Evolutionary conservation across 1,140 invertebrate genomes (phyloP), one percentile per base, ranked within the genome.

Genomic region (Daktulosphaira vitifoliae): DNA sequence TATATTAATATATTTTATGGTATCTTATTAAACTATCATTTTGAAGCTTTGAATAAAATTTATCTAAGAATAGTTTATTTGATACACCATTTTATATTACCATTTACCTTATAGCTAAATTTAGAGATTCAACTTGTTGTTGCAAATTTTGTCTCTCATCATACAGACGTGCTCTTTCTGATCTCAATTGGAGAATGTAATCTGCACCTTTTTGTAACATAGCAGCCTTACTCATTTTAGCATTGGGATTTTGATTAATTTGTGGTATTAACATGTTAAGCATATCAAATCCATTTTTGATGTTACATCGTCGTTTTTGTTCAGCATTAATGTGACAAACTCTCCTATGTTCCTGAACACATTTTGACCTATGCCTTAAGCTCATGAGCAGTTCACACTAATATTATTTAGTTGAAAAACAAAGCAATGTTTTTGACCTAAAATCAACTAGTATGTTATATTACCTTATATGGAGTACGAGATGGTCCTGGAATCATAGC

Each of bases 161-260:
- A 71, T 91, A 88, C 59, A 96, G 82, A 71, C 90, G 85, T 71
- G 84, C 82, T 68, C 93, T 79, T 74, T 97, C 94, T 16, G 81
- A 74, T 70, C 90, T 88, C 67, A 98, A 77, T 71, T 94, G 89
- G 69, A 87, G 85, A 68, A 97, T 96, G 73, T 96, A 95, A 72
- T 98, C 94, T 5, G 91, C 95, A 68, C 92, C 92, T 77, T 96
- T 96, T 71, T 96, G 92, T 44, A 98, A 76, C 90, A 97, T 94
- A 1, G 92, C 90, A 22, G 95, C 95, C 79, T 98, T 98, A 77
- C 89, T 91, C 67, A 91, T 79, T 84, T 97, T 97, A 1, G 88
- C 83, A 73, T 88, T 92, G 4, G 92, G 88, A 78, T 92, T 96
- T 71, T 90, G 85, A 76, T 84, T 89, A 13, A 97, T 80, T 68